A percentile compares a stretch with the other conserved stretches of the same genome.
phyloP scores from a whole-genome alignment of 2,888 invertebrate genomes.

The Chaitophorus viminalis region DNA sequence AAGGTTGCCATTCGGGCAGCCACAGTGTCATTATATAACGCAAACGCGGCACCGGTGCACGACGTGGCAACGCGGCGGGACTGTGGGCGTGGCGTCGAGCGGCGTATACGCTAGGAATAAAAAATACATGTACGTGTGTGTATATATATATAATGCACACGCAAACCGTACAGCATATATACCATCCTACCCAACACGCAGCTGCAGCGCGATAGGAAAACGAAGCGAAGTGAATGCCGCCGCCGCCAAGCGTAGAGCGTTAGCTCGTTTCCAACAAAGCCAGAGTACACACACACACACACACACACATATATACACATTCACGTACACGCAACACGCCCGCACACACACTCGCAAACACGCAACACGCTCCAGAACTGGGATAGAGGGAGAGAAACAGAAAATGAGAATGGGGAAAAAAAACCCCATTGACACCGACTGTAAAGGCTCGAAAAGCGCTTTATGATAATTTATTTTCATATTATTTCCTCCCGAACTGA shows the following conservation, averaged over 20 bases:
- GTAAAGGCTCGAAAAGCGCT: neutral
- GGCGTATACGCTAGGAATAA: conserved; percentile 41
- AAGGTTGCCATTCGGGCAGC: conserved; percentile 48
- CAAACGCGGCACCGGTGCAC: conserved; percentile 41
- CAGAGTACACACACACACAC: conserved; percentile 1
- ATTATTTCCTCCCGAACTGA: neutral
- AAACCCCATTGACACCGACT: conserved; percentile 32
- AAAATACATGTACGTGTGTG: conserved; percentile 7
- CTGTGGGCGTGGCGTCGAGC: conserved; percentile 52
- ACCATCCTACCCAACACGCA: conserved; percentile 56
- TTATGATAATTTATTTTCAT: conserved; percentile 23
- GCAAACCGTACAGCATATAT: conserved; percentile 39
- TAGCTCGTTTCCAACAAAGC: conserved; percentile 47
- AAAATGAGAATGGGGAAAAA: conserved; percentile 3
- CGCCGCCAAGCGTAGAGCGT: conserved; percentile 41
- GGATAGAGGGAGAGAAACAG: conserved; percentile 2
- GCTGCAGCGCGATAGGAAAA: conserved; percentile 59
- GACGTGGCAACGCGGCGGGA: conserved; percentile 45
- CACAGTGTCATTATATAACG: conserved; percentile 57
- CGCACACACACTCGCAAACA: too few species aligned
- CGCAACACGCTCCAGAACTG: neutral
- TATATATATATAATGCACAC: conserved; percentile 27
- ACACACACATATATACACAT: neutral
- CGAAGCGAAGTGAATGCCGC: conserved; percentile 58
- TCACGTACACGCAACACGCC: conserved; percentile 1